Base-by-base conservation (phyloP, 2,113 vertebrate species). In the Felis catus region DNA sequence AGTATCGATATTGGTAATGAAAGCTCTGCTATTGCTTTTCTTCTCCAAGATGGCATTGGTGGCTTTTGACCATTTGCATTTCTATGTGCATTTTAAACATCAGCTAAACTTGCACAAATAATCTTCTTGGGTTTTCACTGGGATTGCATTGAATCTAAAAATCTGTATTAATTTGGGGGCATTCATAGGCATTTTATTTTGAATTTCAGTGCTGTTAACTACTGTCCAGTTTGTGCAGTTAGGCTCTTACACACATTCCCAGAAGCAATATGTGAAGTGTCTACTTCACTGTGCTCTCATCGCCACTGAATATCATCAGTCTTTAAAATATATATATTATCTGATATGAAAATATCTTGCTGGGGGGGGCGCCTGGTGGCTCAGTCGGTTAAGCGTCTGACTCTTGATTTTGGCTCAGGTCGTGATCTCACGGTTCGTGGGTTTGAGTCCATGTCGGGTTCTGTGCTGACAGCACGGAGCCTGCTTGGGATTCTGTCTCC, bases 171-270 rank as follows among this genome's bases (percentile, higher is more conserved):
- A 45, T 45, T 45, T 45, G 45, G 45, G 45, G 45, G 7, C 45
- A 9, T 8, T 45, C 83, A 81, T 25, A 25, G 13, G 5, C 3
- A 48, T 48, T 82, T 90, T 55, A 31, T 85, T 97, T 95, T 88
- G 9, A 74, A 85, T 89, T 86, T 92, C 53, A 92, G 63, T 97
- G 39, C 3, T 53, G 48, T 94, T 53, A 94, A 88, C 68, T 81
- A 70, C 27, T 21, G 3, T 65, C 33, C 31, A 85, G 11, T 39
- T 83, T 85, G 10, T 81, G 2, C 21, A 87, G 3, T 66, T 90
- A 41, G 53, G 21, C 71, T 90, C 25, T 80, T 74, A 83, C 51
- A 90, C 61, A 87, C 2, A 74, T 76, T 94, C 29, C n/a, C 16
- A 58, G 68, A 85, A 71, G 51, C n/a, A 92, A 74, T 76, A 58